A percentile compares a stretch with the other conserved stretches of the same genome.
phyloP scores from a whole-genome alignment of 2,113 vertebrate genomes.

The Sinocyclocheilus anophthalmus region DNA sequence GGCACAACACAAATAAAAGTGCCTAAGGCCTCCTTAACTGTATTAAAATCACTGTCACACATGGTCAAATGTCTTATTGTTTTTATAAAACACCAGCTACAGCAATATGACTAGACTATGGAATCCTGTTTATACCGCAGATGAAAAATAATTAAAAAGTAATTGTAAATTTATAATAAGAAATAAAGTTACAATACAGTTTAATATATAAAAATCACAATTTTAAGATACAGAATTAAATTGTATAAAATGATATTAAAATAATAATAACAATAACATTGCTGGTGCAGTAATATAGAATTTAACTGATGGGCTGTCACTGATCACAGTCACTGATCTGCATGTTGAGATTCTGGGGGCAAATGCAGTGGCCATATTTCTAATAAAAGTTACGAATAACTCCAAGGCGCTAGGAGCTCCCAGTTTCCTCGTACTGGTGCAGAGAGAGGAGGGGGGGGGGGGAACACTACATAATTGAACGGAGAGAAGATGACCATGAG shows the following conservation, averaged over 20 bases:
- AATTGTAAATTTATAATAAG: background rate
- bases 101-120: too few species aligned
- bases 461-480: constrained; percentile 45
- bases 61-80: background rate
- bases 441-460: background rate
- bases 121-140: too few species aligned
- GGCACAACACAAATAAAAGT: background rate
- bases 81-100: too few species aligned
- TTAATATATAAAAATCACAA: background rate
- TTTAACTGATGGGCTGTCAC: background rate
- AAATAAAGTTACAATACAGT: background rate
- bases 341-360: background rate
- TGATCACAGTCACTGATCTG: background rate
- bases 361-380: constrained; percentile 17
- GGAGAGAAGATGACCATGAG: constrained; percentile 41
- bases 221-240: background rate
- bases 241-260: background rate
- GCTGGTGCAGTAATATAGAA: background rate
- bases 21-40: background rate
- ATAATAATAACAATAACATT: background rate
- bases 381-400: constrained; percentile 9
- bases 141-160: background rate
- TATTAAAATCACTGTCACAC: background rate
- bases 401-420: constrained; percentile 27
- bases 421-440: constrained; percentile 29